Evolutionary conservation across 1,140 invertebrate species (phyloP), one percentile per base, ranked within the genome.

Genomic region (Scaptomyza montana): DNA sequence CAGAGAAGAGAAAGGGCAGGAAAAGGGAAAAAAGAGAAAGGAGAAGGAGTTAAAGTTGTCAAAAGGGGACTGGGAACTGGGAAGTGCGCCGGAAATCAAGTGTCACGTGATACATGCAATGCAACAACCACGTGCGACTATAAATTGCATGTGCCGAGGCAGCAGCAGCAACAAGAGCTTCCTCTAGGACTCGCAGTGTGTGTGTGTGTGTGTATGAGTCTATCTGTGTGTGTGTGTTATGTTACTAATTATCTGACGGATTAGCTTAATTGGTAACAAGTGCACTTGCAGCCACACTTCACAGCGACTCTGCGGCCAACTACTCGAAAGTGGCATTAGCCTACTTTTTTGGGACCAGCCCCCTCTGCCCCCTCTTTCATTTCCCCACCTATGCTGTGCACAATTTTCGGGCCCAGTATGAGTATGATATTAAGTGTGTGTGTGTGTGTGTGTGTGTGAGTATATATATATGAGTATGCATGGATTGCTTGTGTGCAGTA

Each of bases 191-290:
- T 65, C 33, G 46, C 75, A 62, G 39, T 39, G 46, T 70, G 45
- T 63, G 33, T 49, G n/a, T 16, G 16, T 16, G 16, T 16, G 16
- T 54, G 49, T 39, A 16, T 67, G 33, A 50, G 19, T 64, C 41
- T 62, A 16, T 55, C 46, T 74, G 51, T 64, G 66, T 82, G 75
- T 82, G 75, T 87, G 82, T 87, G 84, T 89, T 87, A 89, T 87
- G 82, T 87, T 87, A 89, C 82, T 89, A 89, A 87, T 87, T 89
- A 87, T 87, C 82, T 89, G 82, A 89, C 82, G 84, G 84, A 87
- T 87, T 87, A 87, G 82, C 82, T 87, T 87, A 87, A 87, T 87
- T 87, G 82, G 82, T 87, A 87, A 87, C 84, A 87, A 87, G 82
- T 87, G 82, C 82, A 87, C 82, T 87, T 89, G 73, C 82, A 89